Conservation (phyloP, 2,888 invertebrate species). For the Andrena praecox region DNA sequence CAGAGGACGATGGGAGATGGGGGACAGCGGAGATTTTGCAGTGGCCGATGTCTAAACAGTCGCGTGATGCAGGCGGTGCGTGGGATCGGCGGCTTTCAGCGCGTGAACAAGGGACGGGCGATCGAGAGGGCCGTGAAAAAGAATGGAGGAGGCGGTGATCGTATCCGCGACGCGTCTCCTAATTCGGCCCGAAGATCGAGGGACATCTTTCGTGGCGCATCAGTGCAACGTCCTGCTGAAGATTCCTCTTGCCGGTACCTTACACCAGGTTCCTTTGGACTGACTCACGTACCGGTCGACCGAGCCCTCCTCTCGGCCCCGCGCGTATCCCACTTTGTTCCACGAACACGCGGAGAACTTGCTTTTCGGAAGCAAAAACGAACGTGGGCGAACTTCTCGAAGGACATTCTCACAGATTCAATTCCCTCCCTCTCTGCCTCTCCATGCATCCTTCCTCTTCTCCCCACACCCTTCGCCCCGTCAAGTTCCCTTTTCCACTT, state of each 20-base stretch:
- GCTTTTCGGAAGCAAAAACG: slow-evolving; percentile 69
- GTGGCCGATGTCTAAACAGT: not conserved
- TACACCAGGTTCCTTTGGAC: slow-evolving; percentile 75
- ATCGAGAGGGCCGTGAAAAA: not conserved
- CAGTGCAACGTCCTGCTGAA: slow-evolving; percentile 69
- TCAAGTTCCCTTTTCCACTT: not conserved
- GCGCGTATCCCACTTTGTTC: slow-evolving; percentile 59
- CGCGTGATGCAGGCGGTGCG: not conserved
- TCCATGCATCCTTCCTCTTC: not conserved
- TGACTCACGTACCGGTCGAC: slow-evolving; percentile 80
- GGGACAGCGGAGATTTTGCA: too few relatives aligned
- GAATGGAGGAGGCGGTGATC: slow-evolving; percentile 44
- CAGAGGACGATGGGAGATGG: too few relatives aligned
- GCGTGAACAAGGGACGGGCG: slow-evolving; percentile 1
- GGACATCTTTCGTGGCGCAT: slow-evolving; percentile 61
- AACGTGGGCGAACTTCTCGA: slow-evolving; percentile 65
- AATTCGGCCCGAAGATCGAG: slow-evolving; percentile 63
- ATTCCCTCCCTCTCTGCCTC: slow-evolving; percentile 19
- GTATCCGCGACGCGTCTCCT: slow-evolving; percentile 54
- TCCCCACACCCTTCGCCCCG: not conserved
- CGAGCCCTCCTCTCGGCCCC: slow-evolving; percentile 48
- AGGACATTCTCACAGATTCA: slow-evolving; percentile 59
- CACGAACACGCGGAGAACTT: slow-evolving; percentile 57
- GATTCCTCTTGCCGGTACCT: slow-evolving; percentile 70
- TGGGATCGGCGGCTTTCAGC: slow-evolving; percentile 21